Conservation (phyloP, 2,113 vertebrate species). For the Myodes glareolus region DNA sequence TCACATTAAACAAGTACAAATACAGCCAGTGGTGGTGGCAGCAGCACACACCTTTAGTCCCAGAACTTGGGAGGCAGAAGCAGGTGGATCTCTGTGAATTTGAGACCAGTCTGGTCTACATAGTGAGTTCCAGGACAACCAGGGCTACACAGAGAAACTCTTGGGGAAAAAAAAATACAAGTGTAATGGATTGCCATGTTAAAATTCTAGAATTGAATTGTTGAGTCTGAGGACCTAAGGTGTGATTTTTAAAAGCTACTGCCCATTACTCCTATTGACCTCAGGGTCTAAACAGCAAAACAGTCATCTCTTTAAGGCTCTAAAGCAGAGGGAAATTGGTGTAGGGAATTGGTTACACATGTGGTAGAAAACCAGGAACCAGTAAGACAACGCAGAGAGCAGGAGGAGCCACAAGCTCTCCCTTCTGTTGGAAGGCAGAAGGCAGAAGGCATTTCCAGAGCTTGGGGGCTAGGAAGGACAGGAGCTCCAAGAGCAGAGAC, state of each 20-base stretch:
- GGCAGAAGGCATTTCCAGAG: background rate
- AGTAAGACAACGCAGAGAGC: background rate
- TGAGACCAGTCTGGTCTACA: background rate
- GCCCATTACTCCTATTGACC: background rate
- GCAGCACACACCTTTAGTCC: background rate
- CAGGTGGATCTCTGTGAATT: background rate
- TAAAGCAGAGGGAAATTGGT: background rate
- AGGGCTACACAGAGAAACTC: background rate
- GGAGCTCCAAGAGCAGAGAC: background rate
- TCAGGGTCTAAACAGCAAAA: background rate
- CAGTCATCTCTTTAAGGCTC: background rate
- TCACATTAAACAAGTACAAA: background rate
- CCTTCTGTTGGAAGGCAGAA: background rate
- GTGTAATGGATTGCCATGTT: background rate
- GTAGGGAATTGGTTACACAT: background rate
- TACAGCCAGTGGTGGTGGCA: background rate
- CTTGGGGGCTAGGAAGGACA: background rate
- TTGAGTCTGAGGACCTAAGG: background rate
- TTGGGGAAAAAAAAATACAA: background rate
- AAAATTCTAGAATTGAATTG: background rate
- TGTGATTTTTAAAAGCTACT: background rate
- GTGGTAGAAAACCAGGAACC: conserved; percentile 1
- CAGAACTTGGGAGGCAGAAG: background rate
- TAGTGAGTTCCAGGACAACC: background rate
- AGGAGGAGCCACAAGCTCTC: background rate